Conservation (phyloP, 2,113 vertebrate species). For the Pithys albifrons region DNA sequence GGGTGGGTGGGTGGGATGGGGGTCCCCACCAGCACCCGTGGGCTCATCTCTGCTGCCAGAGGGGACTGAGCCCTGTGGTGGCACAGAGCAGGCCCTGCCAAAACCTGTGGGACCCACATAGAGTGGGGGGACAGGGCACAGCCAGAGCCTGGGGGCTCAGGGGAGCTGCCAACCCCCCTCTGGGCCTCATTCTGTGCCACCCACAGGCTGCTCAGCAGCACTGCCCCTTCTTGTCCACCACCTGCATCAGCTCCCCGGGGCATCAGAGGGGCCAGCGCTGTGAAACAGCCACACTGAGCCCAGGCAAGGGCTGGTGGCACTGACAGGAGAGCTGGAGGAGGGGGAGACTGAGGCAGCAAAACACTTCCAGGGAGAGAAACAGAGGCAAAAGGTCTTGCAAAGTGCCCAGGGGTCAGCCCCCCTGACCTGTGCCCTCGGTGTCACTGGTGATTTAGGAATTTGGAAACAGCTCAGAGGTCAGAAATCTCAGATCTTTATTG, state of each 20-base stretch:
- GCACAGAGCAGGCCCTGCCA: neutral
- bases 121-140: neutral
- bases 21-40: neutral
- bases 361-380: neutral
- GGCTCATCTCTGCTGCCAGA: neutral
- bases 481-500: conserved; percentile 46
- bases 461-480: neutral
- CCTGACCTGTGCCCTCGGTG: neutral
- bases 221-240: fast-evolving
- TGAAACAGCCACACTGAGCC: neutral
- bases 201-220: neutral
- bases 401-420: neutral
- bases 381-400: neutral
- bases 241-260: neutral
- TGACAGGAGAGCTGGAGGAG: neutral
- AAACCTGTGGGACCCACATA: fast-evolving
- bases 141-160: neutral
- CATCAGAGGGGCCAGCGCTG: fast-evolving
- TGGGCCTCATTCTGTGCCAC: fast-evolving
- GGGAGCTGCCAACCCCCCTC: neutral
- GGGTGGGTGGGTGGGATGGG: neutral
- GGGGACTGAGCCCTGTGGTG: neutral
- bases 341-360: neutral
- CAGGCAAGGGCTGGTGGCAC: neutral
- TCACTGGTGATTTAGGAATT: neutral